A percentile compares a stretch with the other conserved stretches of the same genome.
phyloP scores from a whole-genome alignment of 2,888 invertebrate genomes.

The Actias luna region DNA sequence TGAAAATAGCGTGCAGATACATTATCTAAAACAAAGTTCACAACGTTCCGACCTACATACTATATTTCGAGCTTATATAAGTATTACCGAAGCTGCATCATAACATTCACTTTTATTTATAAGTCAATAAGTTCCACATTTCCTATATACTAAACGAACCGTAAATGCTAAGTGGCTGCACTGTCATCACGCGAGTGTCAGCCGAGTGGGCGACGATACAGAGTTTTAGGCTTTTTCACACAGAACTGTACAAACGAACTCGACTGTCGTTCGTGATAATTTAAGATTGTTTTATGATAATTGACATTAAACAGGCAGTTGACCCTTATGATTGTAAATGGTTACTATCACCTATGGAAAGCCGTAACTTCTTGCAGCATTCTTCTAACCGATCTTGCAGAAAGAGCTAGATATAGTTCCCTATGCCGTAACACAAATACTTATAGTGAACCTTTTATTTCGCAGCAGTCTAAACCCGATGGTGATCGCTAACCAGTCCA shows the following conservation, averaged over 20 bases:
- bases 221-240: constrained; percentile 12
- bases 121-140: constrained; percentile 17
- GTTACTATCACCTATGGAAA: no score
- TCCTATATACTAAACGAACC: constrained; percentile 12
- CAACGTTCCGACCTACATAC: constrained; percentile 26
- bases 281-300: no score
- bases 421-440: no score
- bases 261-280: no score
- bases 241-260: neutral
- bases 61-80: constrained; percentile 34
- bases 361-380: no score
- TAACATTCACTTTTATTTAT: constrained; percentile 19
- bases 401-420: no score
- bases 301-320: no score
- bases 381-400: no score
- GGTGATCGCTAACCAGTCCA: no score
- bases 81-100: constrained; percentile 13
- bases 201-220: constrained; percentile 53
- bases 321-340: no score
- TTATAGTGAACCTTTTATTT: no score
- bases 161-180: constrained; percentile 30
- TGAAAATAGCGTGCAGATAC: neutral
- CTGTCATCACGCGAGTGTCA: constrained; percentile 24
- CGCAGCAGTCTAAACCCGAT: no score
- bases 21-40: constrained; percentile 22